These are phyloP conservation scores for Pollenia griseotomentosa DNA, from an alignment of 2,888 invertebrate species.

Conservation along the genomic window DNA sequence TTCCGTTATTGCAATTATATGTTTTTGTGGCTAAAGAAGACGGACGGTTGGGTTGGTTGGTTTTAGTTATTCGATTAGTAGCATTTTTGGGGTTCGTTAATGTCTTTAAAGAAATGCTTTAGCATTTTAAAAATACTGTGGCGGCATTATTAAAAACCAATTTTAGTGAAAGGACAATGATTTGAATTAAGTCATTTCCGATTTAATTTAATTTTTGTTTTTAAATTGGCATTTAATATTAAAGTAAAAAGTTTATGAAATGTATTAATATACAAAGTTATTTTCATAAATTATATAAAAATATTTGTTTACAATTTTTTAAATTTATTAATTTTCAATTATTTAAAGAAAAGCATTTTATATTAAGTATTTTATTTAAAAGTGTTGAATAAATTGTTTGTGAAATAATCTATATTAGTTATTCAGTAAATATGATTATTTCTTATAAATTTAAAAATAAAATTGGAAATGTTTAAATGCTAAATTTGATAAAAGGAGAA, in stretches of 20 bases:
- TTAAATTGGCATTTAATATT: no score
- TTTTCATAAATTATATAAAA: neutral
- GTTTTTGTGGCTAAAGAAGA: conserved; percentile 11
- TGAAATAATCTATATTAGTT: neutral
- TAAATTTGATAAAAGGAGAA: neutral
- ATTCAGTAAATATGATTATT: neutral
- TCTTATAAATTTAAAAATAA: conserved; percentile 3
- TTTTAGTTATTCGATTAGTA: neutral
- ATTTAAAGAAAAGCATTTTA: no score
- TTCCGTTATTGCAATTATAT: conserved; percentile 46
- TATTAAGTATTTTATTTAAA: neutral
- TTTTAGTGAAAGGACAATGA: neutral
- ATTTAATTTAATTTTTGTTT: neutral
- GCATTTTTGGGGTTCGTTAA: neutral
- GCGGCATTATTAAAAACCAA: neutral
- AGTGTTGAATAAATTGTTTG: neutral
- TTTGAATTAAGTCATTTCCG: conserved; percentile 27
- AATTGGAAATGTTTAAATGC: conserved; percentile 29
- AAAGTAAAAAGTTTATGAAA: no score
- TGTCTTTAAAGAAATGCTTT: neutral
- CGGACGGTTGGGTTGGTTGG: conserved; percentile 2
- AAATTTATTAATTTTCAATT: no score
- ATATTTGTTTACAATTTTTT: neutral
- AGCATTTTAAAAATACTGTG: neutral
- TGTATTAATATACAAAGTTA: no score